phyloP scores from a whole-genome alignment of 2,888 invertebrate genomes.

The Meteorus colon region DNA sequence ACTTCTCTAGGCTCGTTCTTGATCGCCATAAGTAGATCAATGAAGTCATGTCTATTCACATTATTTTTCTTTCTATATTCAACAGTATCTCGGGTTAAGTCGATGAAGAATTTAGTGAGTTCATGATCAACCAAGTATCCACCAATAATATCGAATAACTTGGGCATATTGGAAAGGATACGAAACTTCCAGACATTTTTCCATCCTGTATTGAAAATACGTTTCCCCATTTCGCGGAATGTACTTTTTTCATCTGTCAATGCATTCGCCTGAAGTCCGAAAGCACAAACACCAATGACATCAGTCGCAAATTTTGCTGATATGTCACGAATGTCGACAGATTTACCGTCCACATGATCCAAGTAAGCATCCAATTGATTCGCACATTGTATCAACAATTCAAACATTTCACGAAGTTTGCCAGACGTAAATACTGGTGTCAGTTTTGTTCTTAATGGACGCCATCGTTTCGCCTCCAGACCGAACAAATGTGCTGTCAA shows the following conservation, averaged over 20 bases:
- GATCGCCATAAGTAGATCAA: conserved; percentile 71
- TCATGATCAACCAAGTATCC: conserved; percentile 46
- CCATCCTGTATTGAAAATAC: conserved; percentile 55
- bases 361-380: conserved; percentile 71
- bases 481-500: conserved; percentile 69
- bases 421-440: conserved; percentile 75
- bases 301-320: conserved; percentile 68
- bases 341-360: conserved; percentile 53
- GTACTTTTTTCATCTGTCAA: conserved; percentile 60
- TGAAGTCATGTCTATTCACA: conserved; percentile 71
- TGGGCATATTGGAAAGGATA: conserved; percentile 46
- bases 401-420: conserved; percentile 75
- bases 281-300: conserved; percentile 69
- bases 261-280: conserved; percentile 67
- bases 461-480: conserved; percentile 77
- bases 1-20: conserved; percentile 34
- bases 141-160: conserved; percentile 52
- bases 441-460: conserved; percentile 72
- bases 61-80: conserved; percentile 68
- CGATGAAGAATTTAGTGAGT: conserved; percentile 62
- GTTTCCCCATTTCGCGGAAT: conserved; percentile 64
- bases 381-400: conserved; percentile 73
- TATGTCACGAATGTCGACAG: conserved; percentile 51
- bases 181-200: conserved; percentile 36
- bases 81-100: conserved; percentile 65